These are phyloP conservation scores for Caenorhabditis zanzibari DNA, from an alignment of 2,888 invertebrate species.

Conservation along the genomic window DNA sequence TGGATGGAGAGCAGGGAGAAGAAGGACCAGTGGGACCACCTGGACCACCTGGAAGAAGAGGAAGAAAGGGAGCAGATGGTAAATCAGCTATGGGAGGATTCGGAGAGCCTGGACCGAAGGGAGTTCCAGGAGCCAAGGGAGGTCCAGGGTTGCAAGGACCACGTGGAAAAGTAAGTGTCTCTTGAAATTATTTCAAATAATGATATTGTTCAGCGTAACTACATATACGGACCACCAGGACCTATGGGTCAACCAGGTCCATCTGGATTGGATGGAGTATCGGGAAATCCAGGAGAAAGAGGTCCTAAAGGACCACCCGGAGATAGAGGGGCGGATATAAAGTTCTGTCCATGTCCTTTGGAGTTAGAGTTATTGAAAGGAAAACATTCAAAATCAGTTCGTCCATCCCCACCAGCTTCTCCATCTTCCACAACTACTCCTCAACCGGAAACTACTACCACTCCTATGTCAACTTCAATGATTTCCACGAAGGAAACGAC, in stretches of 20 bases:
- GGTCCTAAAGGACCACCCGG: constrained; percentile 74
- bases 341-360: constrained; percentile 81
- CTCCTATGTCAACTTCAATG: constrained; percentile 38
- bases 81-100: constrained; percentile 71
- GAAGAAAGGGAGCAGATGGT: constrained; percentile 68
- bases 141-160: constrained; percentile 72
- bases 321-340: constrained; percentile 80
- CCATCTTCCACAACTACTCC: constrained; percentile 20
- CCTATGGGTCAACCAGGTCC: constrained; percentile 79
- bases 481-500: constrained; percentile 1
- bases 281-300: constrained; percentile 77
- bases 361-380: constrained; percentile 73
- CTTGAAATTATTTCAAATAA: not conserved
- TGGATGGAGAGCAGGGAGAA: constrained; percentile 67
- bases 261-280: constrained; percentile 80
- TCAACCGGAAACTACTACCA: not conserved
- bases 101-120: constrained; percentile 72
- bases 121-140: constrained; percentile 72
- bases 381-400: constrained; percentile 48
- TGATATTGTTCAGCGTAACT: constrained; percentile 71
- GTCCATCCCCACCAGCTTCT: constrained; percentile 26
- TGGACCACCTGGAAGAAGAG: constrained; percentile 65
- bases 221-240: constrained; percentile 82
- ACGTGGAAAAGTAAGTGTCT: constrained; percentile 65
- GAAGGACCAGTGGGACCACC: constrained; percentile 68